A percentile compares a stretch with the other conserved stretches of the same genome.
phyloP scores from a whole-genome alignment of 2,888 invertebrate genomes.

The Trachelus iudaicus region DNA sequence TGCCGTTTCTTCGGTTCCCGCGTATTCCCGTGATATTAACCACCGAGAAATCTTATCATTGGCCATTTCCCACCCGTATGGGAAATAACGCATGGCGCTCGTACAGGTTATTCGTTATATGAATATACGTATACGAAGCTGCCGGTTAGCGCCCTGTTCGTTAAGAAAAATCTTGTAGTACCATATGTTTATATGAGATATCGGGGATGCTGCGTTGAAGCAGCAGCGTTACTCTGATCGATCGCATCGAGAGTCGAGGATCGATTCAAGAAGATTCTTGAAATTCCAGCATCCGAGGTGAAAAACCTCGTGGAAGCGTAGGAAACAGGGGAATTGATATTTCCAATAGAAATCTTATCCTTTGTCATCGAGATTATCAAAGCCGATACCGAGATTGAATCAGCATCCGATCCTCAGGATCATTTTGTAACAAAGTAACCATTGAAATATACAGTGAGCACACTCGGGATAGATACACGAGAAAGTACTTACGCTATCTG shows the following conservation, averaged over 20 bases:
- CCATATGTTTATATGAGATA: not conserved
- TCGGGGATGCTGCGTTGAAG: not conserved
- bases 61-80: not conserved
- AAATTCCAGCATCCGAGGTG: not conserved
- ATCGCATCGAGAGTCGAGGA: not conserved
- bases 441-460: not conserved
- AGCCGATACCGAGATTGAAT: not conserved
- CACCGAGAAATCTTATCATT: not conserved
- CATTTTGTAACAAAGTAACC: not conserved
- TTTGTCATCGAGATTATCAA: not conserved
- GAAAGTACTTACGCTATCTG: not conserved
- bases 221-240: not conserved
- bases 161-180: not conserved
- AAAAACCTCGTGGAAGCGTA: not conserved
- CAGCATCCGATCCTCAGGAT: not conserved
- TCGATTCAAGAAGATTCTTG: not conserved
- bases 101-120: not conserved
- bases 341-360: not conserved
- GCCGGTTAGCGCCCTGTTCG: not conserved
- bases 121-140: not conserved
- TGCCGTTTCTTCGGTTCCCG: not conserved
- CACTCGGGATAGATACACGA: not conserved
- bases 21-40: not conserved
- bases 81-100: not conserved
- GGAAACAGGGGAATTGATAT: not conserved